Percentiles rank a stretch among this genome's conserved stretches.
phyloP scores from a whole-genome alignment of 2,113 vertebrate species.

The Fulmarus glacialis region DNA sequence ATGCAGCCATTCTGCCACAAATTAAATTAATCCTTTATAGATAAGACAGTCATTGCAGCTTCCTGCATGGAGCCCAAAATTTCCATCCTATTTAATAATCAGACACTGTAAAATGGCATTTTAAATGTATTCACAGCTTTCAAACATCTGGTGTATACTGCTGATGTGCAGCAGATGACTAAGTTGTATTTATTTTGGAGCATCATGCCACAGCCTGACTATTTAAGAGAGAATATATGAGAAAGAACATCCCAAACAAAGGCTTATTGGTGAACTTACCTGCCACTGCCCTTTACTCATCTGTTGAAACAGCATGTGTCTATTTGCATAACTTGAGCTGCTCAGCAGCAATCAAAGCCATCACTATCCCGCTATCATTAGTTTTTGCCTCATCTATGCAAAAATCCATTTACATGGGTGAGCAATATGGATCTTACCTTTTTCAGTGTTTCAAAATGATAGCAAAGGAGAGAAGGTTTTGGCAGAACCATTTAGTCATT shows the following conservation, averaged over 20 bases:
- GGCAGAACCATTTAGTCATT: background rate
- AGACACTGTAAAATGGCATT: conserved; percentile 37
- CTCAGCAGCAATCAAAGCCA: conserved; percentile 1
- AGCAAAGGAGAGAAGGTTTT: background rate
- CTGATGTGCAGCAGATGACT: background rate
- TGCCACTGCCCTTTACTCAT: conserved; percentile 30
- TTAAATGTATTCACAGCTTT: conserved; percentile 42
- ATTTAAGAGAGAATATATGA: conserved; percentile 34
- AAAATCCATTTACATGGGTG: background rate
- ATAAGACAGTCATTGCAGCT: conserved; percentile 23
- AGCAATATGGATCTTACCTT: background rate
- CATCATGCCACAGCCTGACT: background rate
- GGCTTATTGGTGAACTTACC: conserved; percentile 25
- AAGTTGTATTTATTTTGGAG: conserved; percentile 48
- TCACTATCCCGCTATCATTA: background rate
- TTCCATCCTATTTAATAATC: conserved; percentile 43
- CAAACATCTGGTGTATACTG: conserved; percentile 30
- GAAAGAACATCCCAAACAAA: conserved; percentile 32
- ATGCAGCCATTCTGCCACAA: background rate
- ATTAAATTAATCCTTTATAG: conserved; percentile 27
- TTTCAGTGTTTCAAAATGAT: background rate
- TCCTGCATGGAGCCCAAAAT: background rate
- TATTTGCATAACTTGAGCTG: conserved; percentile 45
- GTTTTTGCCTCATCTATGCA: conserved; percentile 21
- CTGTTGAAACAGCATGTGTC: conserved; percentile 15